Evolutionary conservation across 2,797 vertebrate genomes (phyloP), one percentile per base, ranked within the genome.

Genomic region (Carapus acus): DNA sequence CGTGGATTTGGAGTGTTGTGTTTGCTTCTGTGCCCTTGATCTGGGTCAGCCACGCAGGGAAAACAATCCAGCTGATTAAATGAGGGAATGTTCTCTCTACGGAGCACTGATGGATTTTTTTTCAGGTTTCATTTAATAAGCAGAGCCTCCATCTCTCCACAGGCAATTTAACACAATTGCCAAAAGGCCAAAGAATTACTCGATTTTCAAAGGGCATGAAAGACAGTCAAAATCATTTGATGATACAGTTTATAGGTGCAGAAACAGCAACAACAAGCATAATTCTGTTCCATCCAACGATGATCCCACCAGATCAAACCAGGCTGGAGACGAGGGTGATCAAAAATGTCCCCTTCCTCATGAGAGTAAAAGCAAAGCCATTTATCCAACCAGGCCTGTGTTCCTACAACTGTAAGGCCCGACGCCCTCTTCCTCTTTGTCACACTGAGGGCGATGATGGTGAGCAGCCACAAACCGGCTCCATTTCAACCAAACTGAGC

Each of bases 341-440:
- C n/a, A n/a, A n/a, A n/a, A n/a, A n/a, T n/a, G n/a, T n/a, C n/a
- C n/a, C n/a, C n/a, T n/a, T n/a, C n/a, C n/a, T n/a, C 8, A 20
- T 12, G 6, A 21, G 24, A 27, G 47, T 36, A 3, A 7, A 11
- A 34, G 15, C 8, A 37, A 34, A 24, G 18, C n/a, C n/a, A n/a
- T n/a, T n/a, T n/a, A n/a, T n/a, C n/a, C n/a, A n/a, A n/a, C n/a
- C n/a, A n/a, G n/a, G n/a, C n/a, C n/a, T n/a, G n/a, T n/a, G n/a
- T n/a, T n/a, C n/a, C n/a, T n/a, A n/a, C n/a, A n/a, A n/a, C n/a
- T n/a, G n/a, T n/a, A n/a, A n/a, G n/a, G n/a, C n/a, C n/a, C n/a
- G n/a, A n/a, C n/a, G n/a, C n/a, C n/a, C n/a, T 14, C n/a, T 57
- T 54, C 5, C 17, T 60, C 12, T 19, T 23, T 65, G 41, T 55